Evolutionary conservation across 2,888 invertebrate genomes (phyloP).

Genomic region (Sicus ferrugineus): DNA sequence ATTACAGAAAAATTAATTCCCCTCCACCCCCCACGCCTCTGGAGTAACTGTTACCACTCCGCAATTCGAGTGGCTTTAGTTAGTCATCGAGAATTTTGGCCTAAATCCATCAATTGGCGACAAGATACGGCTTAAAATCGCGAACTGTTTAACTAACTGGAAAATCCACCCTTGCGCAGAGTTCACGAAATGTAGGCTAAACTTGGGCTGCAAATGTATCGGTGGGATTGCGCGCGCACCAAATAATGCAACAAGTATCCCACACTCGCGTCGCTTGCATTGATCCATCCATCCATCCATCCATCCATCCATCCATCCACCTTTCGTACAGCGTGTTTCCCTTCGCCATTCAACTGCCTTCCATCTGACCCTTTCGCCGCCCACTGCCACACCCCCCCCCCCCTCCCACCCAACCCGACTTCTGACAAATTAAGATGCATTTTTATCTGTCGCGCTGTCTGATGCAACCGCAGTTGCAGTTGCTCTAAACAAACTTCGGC

Average conservation of each 20-base stretch:
- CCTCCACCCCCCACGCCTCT: no score
- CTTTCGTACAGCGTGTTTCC: background rate
- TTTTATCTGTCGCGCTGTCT: conserved; percentile 19
- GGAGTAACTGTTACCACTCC: no score
- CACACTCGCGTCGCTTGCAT: background rate
- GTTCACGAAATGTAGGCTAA: conserved; percentile 6
- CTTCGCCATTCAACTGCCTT: no score
- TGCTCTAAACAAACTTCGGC: background rate
- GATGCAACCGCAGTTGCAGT: conserved; percentile 15
- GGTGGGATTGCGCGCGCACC: background rate
- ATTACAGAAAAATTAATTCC: no score
- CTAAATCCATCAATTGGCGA: background rate
- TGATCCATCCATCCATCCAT: background rate
- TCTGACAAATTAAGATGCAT: conserved; percentile 22
- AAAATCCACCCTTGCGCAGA: background rate
- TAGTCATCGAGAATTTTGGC: background rate
- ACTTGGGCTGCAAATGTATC: background rate
- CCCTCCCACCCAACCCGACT: background rate
- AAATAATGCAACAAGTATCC: conserved; percentile 25
- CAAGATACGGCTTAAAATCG: background rate
- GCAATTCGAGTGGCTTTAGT: no score
- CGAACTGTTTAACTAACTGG: conserved; percentile 5
- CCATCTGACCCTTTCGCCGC: no score
- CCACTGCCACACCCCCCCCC: background rate
- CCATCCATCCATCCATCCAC: background rate